Base-by-base conservation (phyloP, 2,888 invertebrate genomes). In the Epinotia nisella region DNA sequence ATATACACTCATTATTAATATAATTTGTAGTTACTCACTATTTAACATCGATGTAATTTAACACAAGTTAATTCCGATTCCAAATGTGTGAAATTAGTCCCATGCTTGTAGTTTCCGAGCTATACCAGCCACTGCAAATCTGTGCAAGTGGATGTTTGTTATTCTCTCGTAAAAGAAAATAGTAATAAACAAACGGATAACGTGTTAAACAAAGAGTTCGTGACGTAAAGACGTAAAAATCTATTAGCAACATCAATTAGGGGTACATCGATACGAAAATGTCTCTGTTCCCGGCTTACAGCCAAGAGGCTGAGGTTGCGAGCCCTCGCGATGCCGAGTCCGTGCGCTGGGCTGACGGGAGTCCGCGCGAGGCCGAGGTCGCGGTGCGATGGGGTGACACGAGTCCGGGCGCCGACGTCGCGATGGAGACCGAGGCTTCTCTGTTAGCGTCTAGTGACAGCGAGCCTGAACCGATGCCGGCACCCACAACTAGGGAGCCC, bases 281-380 rank as follows among this genome's bases (percentile, higher is more conserved):
- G 88, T 83, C 88, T 24, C 78, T 88, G 49, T 88, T 88, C 77
- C 88, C 88, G 35, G 88, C 88, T 3, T 88, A 88, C 69, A 79
- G 80, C 17, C 41, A 75, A 19, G 77, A 80, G 45, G 75, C 71
- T n/a, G 70, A 64, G 21, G 76, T 15, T 13, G 39, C 60, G 60
- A 61, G 24, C 10, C 61, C 75, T n/a, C 60, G 58, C 45, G 51
- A 58, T 74, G 77, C 60, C 41, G 61, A 60, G 41, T 41, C 45
- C 21, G 45, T 45, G 41, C 41, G 19, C 21, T 21, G 41, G 61
- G 70, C 62, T 19, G 76, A 17, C 17, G 17, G 29, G 11, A 35
- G 39, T 35, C 59, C 76, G 19, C 65, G 53, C 41, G 53, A 58
- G 75, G 77, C 58, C 24, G 62, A 62, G 4, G 45, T 45, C 21